Evolutionary conservation across 1,140 invertebrate genomes (phyloP), one percentile per base, ranked within the genome.

Genomic region (Drosophila burlai): DNA sequence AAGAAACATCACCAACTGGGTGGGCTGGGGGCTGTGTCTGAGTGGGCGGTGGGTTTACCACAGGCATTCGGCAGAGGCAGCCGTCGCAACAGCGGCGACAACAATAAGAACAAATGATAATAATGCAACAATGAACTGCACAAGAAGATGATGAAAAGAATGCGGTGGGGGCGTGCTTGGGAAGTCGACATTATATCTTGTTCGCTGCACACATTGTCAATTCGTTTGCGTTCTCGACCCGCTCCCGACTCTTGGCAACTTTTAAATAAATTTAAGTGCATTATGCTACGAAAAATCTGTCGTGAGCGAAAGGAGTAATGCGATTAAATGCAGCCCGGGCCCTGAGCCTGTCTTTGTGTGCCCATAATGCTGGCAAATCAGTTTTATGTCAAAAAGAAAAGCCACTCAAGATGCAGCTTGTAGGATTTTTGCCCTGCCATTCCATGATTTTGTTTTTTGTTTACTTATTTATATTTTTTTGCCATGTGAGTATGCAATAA

Each of bases 121-220:
- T 82, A 76, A 76, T 86, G 72, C 62, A 89, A 78, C 64, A 74
- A 89, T 80, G 73, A 87, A 60, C 61, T 55, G 67, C 60, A 42
- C 61, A 66, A 79, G 80, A 73, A 78, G 49, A 74, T 74, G 64
- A 68, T 81, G 73, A 89, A 83, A 84, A 62, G 65, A 71, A 72
- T 46, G 52, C 34, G 47, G 29, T 26, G 62, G 59, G 60, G 72
- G 76, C 63, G 65, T 78, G 31, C 47, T 52, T 24, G 60, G 46
- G 52, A 49, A 59, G 81, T 47, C 52, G 66, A 62, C 69, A 81
- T 89, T 90, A 85, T 71, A 76, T 84, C 65, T 75, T 79, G 80
- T 89, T 89, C 69, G 81, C 55, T 89, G 85, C 85, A 82, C 81
- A 84, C 81, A 90, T 90, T 89, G 85, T 87, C 59, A 65, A 74